Evolutionary conservation across 2,888 invertebrate genomes (phyloP), one percentile per base, ranked within the genome.

Genomic region (Drosophila antonietae): DNA sequence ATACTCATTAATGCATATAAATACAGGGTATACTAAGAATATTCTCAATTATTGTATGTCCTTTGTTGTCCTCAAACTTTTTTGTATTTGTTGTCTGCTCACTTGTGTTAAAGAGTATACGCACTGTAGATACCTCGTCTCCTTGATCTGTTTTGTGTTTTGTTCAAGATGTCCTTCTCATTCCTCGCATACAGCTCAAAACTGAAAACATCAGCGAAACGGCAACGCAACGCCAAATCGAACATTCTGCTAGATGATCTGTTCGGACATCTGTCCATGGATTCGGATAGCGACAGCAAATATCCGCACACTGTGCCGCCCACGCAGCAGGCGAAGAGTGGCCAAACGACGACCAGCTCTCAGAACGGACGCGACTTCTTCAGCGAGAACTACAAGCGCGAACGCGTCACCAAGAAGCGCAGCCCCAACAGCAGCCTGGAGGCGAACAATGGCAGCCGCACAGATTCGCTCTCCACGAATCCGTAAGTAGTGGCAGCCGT

Each of bases 181-280:
- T 68, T 41, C 62, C 58, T 6, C 28, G 57, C 63, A 59, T n/a
- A 47, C 69, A 93, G 93, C n/a, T 91, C 91, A 9, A 93, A 93
- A 83, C 81, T 93, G 33, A 92, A 92, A 88, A 91, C 91, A 10
- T 91, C 93, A 10, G 91, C 91, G 61, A 92, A 92, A 72, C 77
- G 83, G 9, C 88, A 91, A 66, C 86, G 90, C 47, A 90, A 90
- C 58, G 88, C 91, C 9, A 92, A 92, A 73, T 77, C 91, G 9
- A 93, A 91, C 51, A 88, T 92, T 18, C 71, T 93, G 68, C 81
- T 93, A 10, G 93, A 93, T 66, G 93, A 93, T 80, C 85, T 93
- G 39, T 93, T 93, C 68, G 93, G 93, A 1, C 91, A 92, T 14
- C 79, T 93, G 37, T 92, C 93, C 23, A 89, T 93, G 89, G 91